Conservation (phyloP, 2,797 vertebrate genomes). For the Fistularia commersonii region DNA sequence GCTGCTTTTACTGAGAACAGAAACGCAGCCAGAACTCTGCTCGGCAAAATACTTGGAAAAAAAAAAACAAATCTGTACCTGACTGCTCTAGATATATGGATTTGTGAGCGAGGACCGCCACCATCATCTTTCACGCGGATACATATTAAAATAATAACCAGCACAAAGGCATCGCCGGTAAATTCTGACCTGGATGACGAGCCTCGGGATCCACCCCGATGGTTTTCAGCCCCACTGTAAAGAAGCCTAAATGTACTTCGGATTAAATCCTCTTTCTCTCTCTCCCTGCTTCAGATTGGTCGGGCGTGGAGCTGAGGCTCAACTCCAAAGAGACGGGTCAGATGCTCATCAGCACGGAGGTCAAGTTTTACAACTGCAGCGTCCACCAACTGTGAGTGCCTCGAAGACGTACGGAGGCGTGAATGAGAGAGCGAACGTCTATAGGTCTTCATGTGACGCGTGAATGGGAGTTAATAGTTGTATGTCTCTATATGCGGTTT, state of each 20-base stretch:
- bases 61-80: conserved; percentile 3
- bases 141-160: too few relatives aligned
- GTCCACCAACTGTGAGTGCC: conserved; percentile 93
- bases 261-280: neutral
- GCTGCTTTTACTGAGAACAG: conserved; percentile 30
- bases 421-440: too few relatives aligned
- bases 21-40: conserved; percentile 27
- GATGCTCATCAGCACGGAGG: conserved; percentile 95
- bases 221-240: too few relatives aligned
- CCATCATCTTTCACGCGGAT: too few relatives aligned
- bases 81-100: neutral
- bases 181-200: too few relatives aligned
- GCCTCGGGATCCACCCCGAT: too few relatives aligned
- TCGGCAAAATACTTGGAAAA: conserved; percentile 19
- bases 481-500: too few relatives aligned
- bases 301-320: conserved; percentile 88
- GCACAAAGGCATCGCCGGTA: too few relatives aligned
- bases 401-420: neutral
- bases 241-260: too few relatives aligned
- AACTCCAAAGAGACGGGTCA: conserved; percentile 93
- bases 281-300: conserved; percentile 83
- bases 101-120: too few relatives aligned
- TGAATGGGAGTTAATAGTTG: too few relatives aligned
- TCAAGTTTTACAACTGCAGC: conserved; percentile 99
- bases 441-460: too few relatives aligned